Percentiles rank a stretch among this genome's conserved stretches.
Conservation (phyloP, 2,888 invertebrate genomes). For the Petrolisthes cinctipes region DNA sequence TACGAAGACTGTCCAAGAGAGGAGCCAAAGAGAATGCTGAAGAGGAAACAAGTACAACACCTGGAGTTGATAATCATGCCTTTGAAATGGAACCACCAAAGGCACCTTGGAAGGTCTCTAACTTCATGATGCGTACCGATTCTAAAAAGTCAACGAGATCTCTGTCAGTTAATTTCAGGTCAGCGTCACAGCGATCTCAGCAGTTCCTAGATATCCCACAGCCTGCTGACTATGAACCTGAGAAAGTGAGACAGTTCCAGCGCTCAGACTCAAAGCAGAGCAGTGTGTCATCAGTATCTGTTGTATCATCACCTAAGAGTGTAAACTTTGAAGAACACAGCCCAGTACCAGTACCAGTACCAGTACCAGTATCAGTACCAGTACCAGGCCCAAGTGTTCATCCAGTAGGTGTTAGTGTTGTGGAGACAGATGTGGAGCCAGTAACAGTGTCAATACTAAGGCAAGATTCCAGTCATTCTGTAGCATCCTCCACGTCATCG, state of each 20-base stretch:
- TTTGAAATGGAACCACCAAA: constrained; percentile 80
- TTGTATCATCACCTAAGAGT: constrained; percentile 51
- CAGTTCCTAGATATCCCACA: constrained; percentile 62
- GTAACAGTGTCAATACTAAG: constrained; percentile 46
- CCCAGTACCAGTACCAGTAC: neutral
- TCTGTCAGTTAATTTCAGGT: constrained; percentile 65
- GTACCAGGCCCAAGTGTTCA: constrained; percentile 49
- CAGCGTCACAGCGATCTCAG: constrained; percentile 46
- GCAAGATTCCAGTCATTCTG: constrained; percentile 59
- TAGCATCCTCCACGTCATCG: constrained; percentile 58
- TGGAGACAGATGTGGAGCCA: constrained; percentile 7
- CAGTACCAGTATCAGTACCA: neutral
- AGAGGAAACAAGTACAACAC: constrained; percentile 33
- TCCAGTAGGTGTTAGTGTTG: constrained; percentile 21
- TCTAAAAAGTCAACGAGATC: constrained; percentile 66
- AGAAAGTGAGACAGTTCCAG: constrained; percentile 47
- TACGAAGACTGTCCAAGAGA: constrained; percentile 68
- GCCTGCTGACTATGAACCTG: constrained; percentile 51
- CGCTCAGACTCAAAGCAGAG: constrained; percentile 61
- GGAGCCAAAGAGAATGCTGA: constrained; percentile 57
- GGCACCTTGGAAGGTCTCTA: constrained; percentile 82
- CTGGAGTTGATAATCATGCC: constrained; percentile 75
- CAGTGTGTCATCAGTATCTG: constrained; percentile 54
- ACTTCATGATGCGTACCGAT: constrained; percentile 66
- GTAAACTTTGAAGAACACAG: constrained; percentile 50